Conservation (phyloP, 2,888 invertebrate genomes). For the Pristionchus entomophagus region DNA sequence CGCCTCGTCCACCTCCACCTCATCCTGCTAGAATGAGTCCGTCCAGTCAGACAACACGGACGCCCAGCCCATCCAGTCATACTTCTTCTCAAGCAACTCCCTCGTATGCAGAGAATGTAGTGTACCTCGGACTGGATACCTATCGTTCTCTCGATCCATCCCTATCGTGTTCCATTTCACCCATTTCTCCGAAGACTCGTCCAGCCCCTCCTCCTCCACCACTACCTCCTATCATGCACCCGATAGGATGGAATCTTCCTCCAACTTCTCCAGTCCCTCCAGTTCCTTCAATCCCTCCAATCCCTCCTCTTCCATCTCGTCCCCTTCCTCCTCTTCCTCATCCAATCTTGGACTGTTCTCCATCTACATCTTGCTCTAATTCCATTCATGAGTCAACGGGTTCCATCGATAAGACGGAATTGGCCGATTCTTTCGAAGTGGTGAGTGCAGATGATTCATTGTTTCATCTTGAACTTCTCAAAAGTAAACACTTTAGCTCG, state of each 20-base stretch:
- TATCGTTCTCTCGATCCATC: conserved; percentile 30
- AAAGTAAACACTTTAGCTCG: conserved; percentile 11
- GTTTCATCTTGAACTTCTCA: neutral
- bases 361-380: conserved; percentile 30
- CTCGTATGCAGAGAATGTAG: conserved; percentile 20
- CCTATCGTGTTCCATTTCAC: neutral
- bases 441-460: conserved; percentile 30
- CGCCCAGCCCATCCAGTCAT: too few relatives aligned
- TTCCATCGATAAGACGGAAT: conserved; percentile 19
- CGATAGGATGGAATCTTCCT: conserved; percentile 42
- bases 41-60: too few relatives aligned
- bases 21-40: neutral
- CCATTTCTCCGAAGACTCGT: conserved; percentile 38
- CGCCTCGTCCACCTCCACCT: conserved; percentile 32
- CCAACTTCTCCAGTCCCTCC: conserved; percentile 5
- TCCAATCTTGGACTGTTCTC: conserved; percentile 4
- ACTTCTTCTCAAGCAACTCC: neutral
- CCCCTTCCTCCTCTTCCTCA: conserved; percentile 33
- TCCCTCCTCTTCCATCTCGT: conserved; percentile 10
- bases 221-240: neutral
- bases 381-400: conserved; percentile 22
- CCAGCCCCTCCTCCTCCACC: conserved; percentile 43
- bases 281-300: too few relatives aligned
- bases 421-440: conserved; percentile 38
- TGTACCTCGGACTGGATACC: conserved; percentile 24